phyloP scores from a whole-genome alignment of 2,888 invertebrate species.

The Plagodis pulveraria region DNA sequence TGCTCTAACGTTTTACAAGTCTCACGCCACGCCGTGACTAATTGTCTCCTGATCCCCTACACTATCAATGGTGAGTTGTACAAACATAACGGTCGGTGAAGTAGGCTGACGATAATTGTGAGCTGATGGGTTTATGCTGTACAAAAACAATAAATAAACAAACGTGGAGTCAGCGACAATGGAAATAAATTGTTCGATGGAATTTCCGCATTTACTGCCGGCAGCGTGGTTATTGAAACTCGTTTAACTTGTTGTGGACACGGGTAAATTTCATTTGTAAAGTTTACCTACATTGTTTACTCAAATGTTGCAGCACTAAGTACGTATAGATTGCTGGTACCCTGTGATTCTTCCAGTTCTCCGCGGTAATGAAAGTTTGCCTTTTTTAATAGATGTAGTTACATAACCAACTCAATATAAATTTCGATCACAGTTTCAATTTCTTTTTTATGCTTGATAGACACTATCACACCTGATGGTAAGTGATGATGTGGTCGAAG shows the following conservation, averaged over 20 bases:
- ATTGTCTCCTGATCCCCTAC: not conserved
- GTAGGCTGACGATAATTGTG: slow-evolving; percentile 34
- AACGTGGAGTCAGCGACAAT: slow-evolving; percentile 17
- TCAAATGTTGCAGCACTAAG: not conserved
- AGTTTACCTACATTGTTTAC: slow-evolving; percentile 7
- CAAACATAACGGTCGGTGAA: slow-evolving; percentile 36
- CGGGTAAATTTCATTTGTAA: slow-evolving; percentile 14
- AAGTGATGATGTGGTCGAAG: too few species aligned
- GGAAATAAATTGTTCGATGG: slow-evolving; percentile 29
- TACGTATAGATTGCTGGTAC: not conserved
- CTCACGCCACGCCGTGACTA: not conserved
- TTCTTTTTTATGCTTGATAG: too few species aligned
- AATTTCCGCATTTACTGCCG: slow-evolving; percentile 30
- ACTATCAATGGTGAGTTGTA: slow-evolving; percentile 20
- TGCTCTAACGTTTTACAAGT: too few species aligned
- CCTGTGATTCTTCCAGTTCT: too few species aligned
- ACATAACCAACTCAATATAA: too few species aligned
- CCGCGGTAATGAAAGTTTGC: too few species aligned
- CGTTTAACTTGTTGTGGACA: slow-evolving; percentile 23
- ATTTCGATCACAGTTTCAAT: too few species aligned
- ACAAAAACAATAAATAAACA: slow-evolving; percentile 38
- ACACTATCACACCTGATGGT: too few species aligned
- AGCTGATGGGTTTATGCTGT: slow-evolving; percentile 39
- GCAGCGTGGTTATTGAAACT: slow-evolving; percentile 24
- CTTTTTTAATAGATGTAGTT: too few species aligned